Evolutionary conservation across 2,797 vertebrate species (phyloP), one percentile per base, ranked within the genome.

Genomic region (Thripadectes ignobilis): DNA sequence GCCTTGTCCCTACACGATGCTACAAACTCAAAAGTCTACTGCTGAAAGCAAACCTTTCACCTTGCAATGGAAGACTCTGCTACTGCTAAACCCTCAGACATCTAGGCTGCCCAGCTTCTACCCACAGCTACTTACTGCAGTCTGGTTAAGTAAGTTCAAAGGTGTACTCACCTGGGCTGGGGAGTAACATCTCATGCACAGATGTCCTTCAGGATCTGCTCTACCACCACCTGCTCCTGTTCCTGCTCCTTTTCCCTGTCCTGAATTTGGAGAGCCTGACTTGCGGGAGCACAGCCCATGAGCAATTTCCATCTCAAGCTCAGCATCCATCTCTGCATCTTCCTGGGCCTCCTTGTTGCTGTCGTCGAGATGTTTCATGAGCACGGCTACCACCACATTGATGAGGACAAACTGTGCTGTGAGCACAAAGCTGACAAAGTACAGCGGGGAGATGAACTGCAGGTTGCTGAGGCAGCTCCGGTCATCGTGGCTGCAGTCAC

Each of bases 401-500:
- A 99, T 99, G 97, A 99, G 99, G 97, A 99, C 99, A 69, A 99
- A 99, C 98, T 99, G 99, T 71, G 99, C 99, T 55, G 99, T 99
- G 98, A 99, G 99, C 98, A 99, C 99, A 80, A 99, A 99, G 98
- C 99, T 99, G 97, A 99, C 99, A 89, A 99, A 99, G 98, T 99
- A 99, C 95, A 99, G 97, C 7, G 99, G 99, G 29, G 99, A 99
- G 98, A 99, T 99, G 97, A 99, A 99, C 98, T 99, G 99, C 95
- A 99, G 98, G 98, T 99, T 99, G 84, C 99, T 99, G 97, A 99
- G 99, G 98, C 99, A 99, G 97, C 98, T 98, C 94, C 99, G 99
- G 97, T 99, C 99, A 57, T 99, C 98, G 0, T 98, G 98, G 67
- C 99, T 99, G 96, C 99, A 99, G 97, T 99, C 99, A 54, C 99